Conservation (phyloP, 2,888 invertebrate genomes). For the Pegoplata infirma region DNA sequence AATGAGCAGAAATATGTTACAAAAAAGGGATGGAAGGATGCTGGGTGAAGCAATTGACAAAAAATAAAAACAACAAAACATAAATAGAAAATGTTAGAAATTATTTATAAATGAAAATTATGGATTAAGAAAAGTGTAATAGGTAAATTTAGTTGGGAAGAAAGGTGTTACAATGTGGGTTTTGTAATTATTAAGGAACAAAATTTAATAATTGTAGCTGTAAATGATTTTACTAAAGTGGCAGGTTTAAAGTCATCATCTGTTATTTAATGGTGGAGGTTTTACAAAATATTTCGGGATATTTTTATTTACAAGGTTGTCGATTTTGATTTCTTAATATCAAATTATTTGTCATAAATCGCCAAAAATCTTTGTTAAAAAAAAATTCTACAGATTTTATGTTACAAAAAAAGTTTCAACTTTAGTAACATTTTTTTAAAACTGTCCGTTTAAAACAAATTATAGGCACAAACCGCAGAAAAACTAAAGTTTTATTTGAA, state of each 20-base stretch:
- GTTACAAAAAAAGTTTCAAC: too few species aligned
- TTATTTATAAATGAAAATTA: neutral
- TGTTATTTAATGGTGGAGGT: neutral
- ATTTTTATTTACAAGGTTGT: too few species aligned
- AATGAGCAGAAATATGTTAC: neutral
- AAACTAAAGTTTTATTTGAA: too few species aligned
- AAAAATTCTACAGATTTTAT: too few species aligned
- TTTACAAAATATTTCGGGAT: too few species aligned
- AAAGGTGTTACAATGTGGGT: neutral
- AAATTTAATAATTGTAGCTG: neutral
- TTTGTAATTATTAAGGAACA: neutral
- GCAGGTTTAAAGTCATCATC: neutral
- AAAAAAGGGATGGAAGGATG: neutral
- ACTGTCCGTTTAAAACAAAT: too few species aligned
- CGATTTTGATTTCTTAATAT: too few species aligned
- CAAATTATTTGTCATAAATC: too few species aligned
- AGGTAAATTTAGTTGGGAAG: neutral
- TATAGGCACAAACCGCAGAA: too few species aligned
- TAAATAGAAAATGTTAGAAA: neutral
- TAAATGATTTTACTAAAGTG: neutral
- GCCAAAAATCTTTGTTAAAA: too few species aligned
- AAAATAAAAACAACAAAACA: neutral
- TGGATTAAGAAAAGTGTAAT: neutral
- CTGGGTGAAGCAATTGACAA: neutral
- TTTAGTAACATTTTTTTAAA: too few species aligned